A percentile compares a stretch with the other conserved stretches of the same genome.
Conservation (phyloP, 2,888 invertebrate genomes). For the Heliconius charithonia region DNA sequence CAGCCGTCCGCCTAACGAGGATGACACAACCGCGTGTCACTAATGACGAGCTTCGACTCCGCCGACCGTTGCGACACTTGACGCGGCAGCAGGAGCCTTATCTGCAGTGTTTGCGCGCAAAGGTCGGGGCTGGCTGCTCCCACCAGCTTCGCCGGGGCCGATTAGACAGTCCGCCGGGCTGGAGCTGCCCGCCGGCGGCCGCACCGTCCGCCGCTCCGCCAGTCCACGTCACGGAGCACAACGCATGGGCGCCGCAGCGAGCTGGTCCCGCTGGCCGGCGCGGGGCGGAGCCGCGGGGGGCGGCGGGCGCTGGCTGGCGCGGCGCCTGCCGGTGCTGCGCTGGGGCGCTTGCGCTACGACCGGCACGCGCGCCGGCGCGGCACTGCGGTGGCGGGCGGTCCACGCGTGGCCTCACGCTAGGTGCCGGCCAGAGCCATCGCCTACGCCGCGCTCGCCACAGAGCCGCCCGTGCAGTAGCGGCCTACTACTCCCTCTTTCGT, state of each 20-base stretch:
- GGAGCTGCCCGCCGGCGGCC: constrained; percentile 37
- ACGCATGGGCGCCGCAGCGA: constrained; percentile 57
- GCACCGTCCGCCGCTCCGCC: constrained; percentile 43
- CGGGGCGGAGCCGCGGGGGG: background rate
- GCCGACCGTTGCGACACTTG: background rate
- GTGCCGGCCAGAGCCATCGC: constrained; percentile 97
- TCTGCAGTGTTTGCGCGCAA: constrained; percentile 1
- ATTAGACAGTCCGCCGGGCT: constrained; percentile 19
- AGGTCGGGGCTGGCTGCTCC: constrained; percentile 18
- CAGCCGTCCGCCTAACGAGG: constrained; percentile 11
- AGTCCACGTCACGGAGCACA: constrained; percentile 26
- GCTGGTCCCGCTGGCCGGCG: constrained; percentile 47
- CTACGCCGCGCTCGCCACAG: constrained; percentile 93
- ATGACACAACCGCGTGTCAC: background rate
- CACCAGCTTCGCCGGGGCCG: constrained; percentile 10
- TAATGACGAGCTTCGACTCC: background rate
- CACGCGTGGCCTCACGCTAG: constrained; percentile 94
- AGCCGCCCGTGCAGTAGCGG: constrained; percentile 95
- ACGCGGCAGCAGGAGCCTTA: background rate
- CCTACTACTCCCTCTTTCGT: constrained; percentile 96
- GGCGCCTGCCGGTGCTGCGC: constrained; percentile 79
- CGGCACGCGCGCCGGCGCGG: constrained; percentile 88
- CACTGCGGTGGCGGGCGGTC: constrained; percentile 94
- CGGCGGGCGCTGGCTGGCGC: constrained; percentile 51
- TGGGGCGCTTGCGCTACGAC: constrained; percentile 89